Conservation (phyloP, 1,140 invertebrate species). For the Macrocentrus cingulum region DNA sequence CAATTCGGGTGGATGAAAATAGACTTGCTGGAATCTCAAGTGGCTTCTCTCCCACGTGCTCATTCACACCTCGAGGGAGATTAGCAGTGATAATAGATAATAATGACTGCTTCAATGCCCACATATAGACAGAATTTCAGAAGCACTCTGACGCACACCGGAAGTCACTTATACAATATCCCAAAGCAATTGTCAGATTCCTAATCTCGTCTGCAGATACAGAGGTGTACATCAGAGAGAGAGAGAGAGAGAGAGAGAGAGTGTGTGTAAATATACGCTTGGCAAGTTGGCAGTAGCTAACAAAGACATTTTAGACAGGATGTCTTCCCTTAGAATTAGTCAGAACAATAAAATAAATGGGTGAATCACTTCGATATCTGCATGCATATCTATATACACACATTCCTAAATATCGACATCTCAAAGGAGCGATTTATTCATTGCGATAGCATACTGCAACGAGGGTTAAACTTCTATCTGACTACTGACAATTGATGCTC, state of each 20-base stretch:
- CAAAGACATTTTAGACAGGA: not conserved
- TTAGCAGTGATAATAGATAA: no score
- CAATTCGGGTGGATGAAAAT: no score
- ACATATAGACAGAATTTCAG: no score
- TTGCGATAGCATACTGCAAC: not conserved
- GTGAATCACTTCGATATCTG: constrained; percentile 1
- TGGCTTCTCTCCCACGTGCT: no score
- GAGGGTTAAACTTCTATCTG: not conserved
- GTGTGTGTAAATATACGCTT: not conserved
- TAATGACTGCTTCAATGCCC: no score
- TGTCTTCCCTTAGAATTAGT: not conserved
- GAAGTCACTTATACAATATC: no score
- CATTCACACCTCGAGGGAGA: no score
- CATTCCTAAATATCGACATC: constrained; percentile 1
- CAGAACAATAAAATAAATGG: not conserved
- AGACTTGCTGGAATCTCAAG: no score
- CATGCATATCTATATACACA: not conserved
- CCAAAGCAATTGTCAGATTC: not conserved
- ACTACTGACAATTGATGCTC: not conserved
- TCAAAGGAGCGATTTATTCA: constrained; percentile 6
- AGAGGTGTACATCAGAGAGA: not conserved
- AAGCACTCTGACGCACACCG: no score
- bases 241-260: no score
- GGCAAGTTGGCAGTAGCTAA: not conserved
- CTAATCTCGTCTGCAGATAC: not conserved